Evolutionary conservation across 1,140 invertebrate genomes (phyloP).

Genomic region (Neomicropteryx cornuta): DNA sequence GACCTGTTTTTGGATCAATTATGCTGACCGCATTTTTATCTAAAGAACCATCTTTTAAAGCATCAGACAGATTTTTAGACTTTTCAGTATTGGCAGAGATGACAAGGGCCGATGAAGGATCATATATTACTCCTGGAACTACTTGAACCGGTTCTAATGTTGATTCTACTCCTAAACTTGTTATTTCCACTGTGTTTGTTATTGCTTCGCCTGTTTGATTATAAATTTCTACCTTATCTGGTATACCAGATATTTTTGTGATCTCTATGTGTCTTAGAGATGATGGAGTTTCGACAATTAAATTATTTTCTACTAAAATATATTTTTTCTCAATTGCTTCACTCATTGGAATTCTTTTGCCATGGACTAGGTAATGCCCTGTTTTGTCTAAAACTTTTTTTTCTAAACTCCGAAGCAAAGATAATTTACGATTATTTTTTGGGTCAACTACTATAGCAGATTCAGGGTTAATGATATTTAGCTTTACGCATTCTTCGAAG

Average conservation of each 20-base stretch:
- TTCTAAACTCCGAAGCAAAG: slow-evolving; percentile 63
- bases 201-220: slow-evolving; percentile 31
- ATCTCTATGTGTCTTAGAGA: slow-evolving; percentile 48
- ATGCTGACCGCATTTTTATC: slow-evolving; percentile 59
- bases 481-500: slow-evolving; percentile 76
- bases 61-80: slow-evolving; percentile 55
- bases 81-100: slow-evolving; percentile 60
- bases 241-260: slow-evolving; percentile 48
- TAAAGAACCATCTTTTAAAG: slow-evolving; percentile 55
- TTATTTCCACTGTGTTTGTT: no score
- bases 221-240: slow-evolving; percentile 55
- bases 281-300: slow-evolving; percentile 33
- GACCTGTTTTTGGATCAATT: slow-evolving; percentile 59
- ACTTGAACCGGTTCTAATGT: slow-evolving; percentile 56
- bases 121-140: slow-evolving; percentile 57
- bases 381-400: slow-evolving; percentile 66
- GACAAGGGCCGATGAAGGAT: slow-evolving; percentile 59
- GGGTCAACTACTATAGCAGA: slow-evolving; percentile 72
- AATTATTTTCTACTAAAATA: slow-evolving; percentile 48
- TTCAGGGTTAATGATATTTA: slow-evolving; percentile 73
- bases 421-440: slow-evolving; percentile 54
- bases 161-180: slow-evolving; percentile 38
- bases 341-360: slow-evolving; percentile 57
- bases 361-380: slow-evolving; percentile 54
- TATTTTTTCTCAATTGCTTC: slow-evolving; percentile 63